Conservation (phyloP, 2,797 vertebrate species). For the Mormyrus proboscirostris region DNA sequence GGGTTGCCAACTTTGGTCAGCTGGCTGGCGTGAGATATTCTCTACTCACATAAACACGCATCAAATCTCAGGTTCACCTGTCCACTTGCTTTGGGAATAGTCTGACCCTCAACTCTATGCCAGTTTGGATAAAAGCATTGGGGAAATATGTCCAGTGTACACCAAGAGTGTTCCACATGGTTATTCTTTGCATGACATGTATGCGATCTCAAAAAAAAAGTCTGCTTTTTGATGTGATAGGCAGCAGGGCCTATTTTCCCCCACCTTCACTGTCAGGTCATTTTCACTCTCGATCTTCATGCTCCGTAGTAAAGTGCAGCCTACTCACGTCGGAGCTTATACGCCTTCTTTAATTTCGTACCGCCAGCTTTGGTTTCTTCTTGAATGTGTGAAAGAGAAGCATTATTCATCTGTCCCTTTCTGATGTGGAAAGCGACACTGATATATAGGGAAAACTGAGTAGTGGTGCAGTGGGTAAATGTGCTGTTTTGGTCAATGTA, state of each 20-base stretch:
- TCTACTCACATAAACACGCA: neutral
- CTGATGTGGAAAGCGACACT: conserved; percentile 10
- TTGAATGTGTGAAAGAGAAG: neutral
- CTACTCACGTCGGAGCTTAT: neutral
- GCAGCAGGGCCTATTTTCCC: neutral
- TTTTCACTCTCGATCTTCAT: neutral
- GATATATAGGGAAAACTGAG: neutral
- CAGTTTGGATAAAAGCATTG: neutral
- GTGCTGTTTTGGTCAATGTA: neutral
- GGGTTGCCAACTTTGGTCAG: neutral
- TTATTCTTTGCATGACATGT: neutral
- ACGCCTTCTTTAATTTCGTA: neutral
- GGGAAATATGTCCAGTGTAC: neutral
- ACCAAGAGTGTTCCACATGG: neutral
- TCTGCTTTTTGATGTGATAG: neutral
- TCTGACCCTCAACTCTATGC: neutral
- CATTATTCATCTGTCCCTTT: neutral
- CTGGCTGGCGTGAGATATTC: neutral
- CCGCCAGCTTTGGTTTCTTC: conserved; percentile 5
- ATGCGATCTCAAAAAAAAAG: neutral
- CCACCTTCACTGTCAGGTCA: neutral
- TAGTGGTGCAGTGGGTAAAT: neutral
- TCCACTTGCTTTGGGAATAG: neutral
- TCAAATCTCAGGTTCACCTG: neutral
- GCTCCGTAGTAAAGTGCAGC: neutral